phyloP scores from a whole-genome alignment of 2,888 invertebrate species.

The Scelioninae gen. 2 region DNA sequence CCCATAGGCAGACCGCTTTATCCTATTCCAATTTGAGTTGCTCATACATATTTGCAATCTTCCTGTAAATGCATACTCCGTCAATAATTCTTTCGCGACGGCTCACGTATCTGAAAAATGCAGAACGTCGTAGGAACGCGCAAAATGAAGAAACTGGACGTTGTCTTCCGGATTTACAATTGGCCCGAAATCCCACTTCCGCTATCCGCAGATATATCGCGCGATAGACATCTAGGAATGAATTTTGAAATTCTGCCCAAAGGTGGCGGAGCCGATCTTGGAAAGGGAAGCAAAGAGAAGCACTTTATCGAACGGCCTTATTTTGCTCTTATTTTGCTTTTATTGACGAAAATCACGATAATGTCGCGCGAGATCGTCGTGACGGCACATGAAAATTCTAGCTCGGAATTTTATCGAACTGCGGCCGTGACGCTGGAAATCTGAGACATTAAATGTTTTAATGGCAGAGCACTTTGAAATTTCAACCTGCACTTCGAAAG shows the following conservation, averaged over 20 bases:
- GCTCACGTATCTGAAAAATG: conserved; percentile 59
- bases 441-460: conserved; percentile 50
- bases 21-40: conserved; percentile 18
- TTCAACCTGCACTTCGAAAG: conserved; percentile 16
- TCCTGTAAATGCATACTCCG: conserved; percentile 30
- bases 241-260: conserved; percentile 52
- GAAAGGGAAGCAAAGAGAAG: not conserved
- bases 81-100: conserved; percentile 54
- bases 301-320: conserved; percentile 42
- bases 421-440: conserved; percentile 42
- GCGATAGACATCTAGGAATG: conserved; percentile 51
- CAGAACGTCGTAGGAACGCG: conserved; percentile 51
- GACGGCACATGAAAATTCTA: conserved; percentile 51
- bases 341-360: conserved; percentile 56
- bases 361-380: conserved; percentile 42
- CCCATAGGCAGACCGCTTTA: conserved; percentile 32
- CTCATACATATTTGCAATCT: conserved; percentile 32
- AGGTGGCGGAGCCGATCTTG: conserved; percentile 13
- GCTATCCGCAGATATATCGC: conserved; percentile 45
- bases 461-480: conserved; percentile 39
- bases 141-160: conserved; percentile 59
- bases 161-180: conserved; percentile 54
- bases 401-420: conserved; percentile 48
- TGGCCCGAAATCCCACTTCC: conserved; percentile 57
- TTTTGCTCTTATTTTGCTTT: conserved; percentile 48